Conservation (phyloP, 2,113 vertebrate genomes). For the Callipepla californica region DNA sequence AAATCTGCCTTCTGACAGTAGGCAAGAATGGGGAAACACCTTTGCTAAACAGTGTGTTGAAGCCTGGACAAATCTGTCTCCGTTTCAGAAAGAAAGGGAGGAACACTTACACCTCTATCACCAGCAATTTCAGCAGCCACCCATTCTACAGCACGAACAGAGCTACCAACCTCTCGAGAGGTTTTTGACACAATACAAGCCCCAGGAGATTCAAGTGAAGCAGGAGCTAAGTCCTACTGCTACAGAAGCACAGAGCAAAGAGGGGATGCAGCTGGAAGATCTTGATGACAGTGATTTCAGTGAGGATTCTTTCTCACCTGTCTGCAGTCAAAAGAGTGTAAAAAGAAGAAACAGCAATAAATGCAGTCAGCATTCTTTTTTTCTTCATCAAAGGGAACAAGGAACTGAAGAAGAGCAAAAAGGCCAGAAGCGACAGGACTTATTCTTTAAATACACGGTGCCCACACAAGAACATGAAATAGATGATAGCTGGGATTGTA, state of each 20-base stretch:
- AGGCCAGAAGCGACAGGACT: conserved; percentile 27
- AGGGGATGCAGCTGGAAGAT: conserved; percentile 73
- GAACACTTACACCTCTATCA: conserved; percentile 87
- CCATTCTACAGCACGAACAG: conserved; percentile 78
- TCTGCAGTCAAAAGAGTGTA: conserved; percentile 44
- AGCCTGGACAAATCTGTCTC: conserved; percentile 22
- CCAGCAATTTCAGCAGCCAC: conserved; percentile 88
- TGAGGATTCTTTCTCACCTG: conserved; percentile 81
- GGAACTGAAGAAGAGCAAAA: conserved; percentile 18
- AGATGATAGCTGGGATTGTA: conserved; percentile 41
- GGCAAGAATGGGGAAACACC: not conserved
- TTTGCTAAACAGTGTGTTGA: not conserved
- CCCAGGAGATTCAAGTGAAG: conserved; percentile 51
- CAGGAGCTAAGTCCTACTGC: not conserved
- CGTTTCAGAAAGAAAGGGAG: conserved; percentile 81
- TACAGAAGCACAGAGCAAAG: conserved; percentile 22
- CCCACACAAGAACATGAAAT: not conserved
- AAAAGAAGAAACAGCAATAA: conserved; percentile 37
- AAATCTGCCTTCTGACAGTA: not conserved
- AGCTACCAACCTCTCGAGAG: conserved; percentile 74
- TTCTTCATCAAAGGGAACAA: conserved; percentile 76
- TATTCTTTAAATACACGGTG: conserved; percentile 48
- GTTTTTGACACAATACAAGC: conserved; percentile 68
- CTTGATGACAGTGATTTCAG: conserved; percentile 84
- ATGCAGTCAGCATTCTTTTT: conserved; percentile 71